phyloP scores from a whole-genome alignment of 2,888 invertebrate genomes.

The Amphipoea oculea region DNA sequence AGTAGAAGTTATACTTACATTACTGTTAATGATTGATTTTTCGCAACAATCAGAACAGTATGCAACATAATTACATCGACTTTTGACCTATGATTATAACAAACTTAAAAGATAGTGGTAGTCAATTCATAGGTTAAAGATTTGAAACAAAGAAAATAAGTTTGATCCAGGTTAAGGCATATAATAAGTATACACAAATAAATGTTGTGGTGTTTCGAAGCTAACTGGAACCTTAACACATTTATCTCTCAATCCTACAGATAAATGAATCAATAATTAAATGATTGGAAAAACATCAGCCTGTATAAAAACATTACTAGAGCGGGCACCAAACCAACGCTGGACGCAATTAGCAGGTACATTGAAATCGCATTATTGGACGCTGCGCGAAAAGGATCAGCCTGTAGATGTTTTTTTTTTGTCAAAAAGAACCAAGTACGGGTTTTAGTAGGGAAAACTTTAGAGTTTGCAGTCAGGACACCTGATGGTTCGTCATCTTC shows the following conservation, averaged over 20 bases:
- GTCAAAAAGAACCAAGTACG: conserved; percentile 61
- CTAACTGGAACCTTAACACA: background rate
- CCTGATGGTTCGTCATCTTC: conserved; percentile 32
- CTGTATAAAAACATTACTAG: conserved; percentile 67
- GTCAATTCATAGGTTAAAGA: no score
- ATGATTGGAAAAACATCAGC: conserved; percentile 51
- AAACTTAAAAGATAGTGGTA: background rate
- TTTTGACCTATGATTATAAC: no score
- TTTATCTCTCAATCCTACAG: background rate
- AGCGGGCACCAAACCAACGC: conserved; percentile 71
- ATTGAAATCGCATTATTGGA: conserved; percentile 84
- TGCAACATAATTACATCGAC: background rate
- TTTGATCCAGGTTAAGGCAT: background rate
- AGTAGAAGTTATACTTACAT: background rate
- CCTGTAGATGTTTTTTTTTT: conserved; percentile 72
- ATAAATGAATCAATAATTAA: conserved; percentile 1
- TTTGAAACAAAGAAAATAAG: background rate
- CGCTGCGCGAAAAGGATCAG: conserved; percentile 76
- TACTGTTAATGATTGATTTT: background rate
- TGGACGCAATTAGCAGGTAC: conserved; percentile 82
- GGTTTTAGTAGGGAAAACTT: conserved; percentile 49
- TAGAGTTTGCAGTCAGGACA: conserved; percentile 34
- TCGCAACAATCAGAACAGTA: background rate
- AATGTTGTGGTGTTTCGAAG: background rate
- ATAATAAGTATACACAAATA: background rate